Evolutionary conservation across 2,888 invertebrate genomes (phyloP), one percentile per base, ranked within the genome.

Genomic region (Empis stercorea): DNA sequence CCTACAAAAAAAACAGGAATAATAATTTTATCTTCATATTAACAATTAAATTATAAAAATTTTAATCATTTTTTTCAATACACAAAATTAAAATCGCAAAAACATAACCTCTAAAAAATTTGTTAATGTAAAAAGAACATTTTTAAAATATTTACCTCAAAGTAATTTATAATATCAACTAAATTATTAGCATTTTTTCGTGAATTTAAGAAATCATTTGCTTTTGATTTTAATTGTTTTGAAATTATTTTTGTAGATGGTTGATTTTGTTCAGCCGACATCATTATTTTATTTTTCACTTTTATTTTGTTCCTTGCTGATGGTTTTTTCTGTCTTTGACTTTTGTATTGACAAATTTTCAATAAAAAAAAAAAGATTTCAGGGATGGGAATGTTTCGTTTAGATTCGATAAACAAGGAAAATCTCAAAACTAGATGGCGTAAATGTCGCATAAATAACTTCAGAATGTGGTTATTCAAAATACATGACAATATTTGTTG

Each of bases 201-300:
- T 30, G 78, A 78, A 56, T 76, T 73, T 44, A 86, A 69, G 67
- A 86, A 82, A 59, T 81, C 81, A 57, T 80, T 80, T 41, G 82
- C 83, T 64, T 81, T 82, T 56, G 70, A 71, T 52, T 81, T 76
- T 54, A 86, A 68, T 58, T 79, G 73, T 60, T 80, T 78, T 46
- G 79, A 76, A 64, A 78, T 73, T 71, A 73, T 73, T 73, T 79
- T 79, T 50, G 9, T 27, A 7, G 23, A 27, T 4, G 23, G 23
- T 27, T 27, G 23, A 27, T 27, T 27, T 7, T 27, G 23, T 27
- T 27, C 23, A 27, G 23, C 59, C 48, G 10, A 16, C 16, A 48
- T 43, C 44, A 39, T 27, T n/a, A n/a, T n/a, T n/a, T n/a, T n/a
- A n/a, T n/a, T n/a, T n/a, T n/a, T n/a, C n/a, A n/a, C n/a, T n/a